Percentiles rank a stretch among this genome's conserved stretches.
phyloP scores from a whole-genome alignment of 2,797 vertebrate genomes.

The Megalops cyprinoides region DNA sequence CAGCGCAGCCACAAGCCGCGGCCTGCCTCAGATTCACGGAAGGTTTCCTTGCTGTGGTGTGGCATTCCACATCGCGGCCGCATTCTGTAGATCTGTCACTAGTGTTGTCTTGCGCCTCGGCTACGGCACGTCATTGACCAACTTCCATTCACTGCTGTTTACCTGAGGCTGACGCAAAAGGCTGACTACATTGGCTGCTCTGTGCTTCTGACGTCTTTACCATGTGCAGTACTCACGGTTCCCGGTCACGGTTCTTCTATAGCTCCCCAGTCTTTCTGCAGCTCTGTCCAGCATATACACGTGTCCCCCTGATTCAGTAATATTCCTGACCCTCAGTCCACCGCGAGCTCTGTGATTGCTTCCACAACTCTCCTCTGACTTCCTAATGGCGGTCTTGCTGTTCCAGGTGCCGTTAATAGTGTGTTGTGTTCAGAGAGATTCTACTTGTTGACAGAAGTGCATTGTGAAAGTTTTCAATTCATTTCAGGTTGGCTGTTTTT shows the following conservation, averaged over 20 bases:
- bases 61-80: too few species aligned
- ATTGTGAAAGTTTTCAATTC: background rate
- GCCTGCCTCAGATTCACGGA: background rate
- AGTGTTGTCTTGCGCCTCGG: background rate
- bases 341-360: background rate
- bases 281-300: background rate
- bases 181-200: background rate
- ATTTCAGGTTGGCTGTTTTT: background rate
- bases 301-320: background rate
- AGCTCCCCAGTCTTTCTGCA: background rate
- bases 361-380: background rate
- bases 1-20: too few species aligned
- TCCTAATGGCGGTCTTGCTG: background rate
- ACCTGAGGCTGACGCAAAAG: background rate
- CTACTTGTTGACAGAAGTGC: background rate
- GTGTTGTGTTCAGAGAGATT: background rate
- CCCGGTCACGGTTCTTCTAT: background rate
- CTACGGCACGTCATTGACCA: background rate
- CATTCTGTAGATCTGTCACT: background rate
- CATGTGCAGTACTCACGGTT: too few species aligned
- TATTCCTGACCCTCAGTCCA: background rate
- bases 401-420: background rate
- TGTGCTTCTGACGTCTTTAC: background rate
- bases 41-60: too few species aligned
- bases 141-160: background rate